Base-by-base conservation (phyloP, 92 coral and sea anemone genomes). In the Anthopleura xanthogrammica region DNA sequence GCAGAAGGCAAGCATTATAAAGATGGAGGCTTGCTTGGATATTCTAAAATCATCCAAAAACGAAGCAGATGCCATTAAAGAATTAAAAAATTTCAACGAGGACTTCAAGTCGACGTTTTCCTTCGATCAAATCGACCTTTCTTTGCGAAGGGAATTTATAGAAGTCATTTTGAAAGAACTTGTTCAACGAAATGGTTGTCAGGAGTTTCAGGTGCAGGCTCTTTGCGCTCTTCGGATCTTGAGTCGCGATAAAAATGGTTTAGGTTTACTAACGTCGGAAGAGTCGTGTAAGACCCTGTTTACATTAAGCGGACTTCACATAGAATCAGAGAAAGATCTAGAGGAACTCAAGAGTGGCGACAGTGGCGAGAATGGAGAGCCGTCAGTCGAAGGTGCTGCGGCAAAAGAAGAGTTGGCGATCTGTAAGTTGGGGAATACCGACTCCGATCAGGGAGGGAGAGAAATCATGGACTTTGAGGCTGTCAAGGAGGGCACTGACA, bases 221-320 rank as follows among this genome's bases (percentile, higher is more conserved):
- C 85, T 97, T 20, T 83, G 89, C n/a, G 89, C 99, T 13, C 85
- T 97, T 79, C 94, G 99, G 39, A 90, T 97, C 80, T 80, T 97
- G 40, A 94, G 98, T 86, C 93, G 99, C 7, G 98, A 97, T 70
- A 92, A 88, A 68, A 90, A 93, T 68, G 95, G 94, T 12, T 82
- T 97, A 58, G 97, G 94, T 23, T 83, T 91, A 54, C 88, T 97
- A 66, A 87, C 86, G 36, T 87, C 97, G 19, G 98, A 94, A 83
- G 77, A 88, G 40, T 87, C 98, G n/a, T 90, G 91, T 40, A 82
- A 75, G 72, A 91, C 83, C 3, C 86, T 97, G 76, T 82, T 97
- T 76, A 84, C 82, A 41, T 83, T 94, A 19, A 92, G 98, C 7
- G 98, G 95, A 24, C 83, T 97, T 72, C 77, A 78, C 64, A 60